Evolutionary conservation across 2,113 vertebrate genomes (phyloP), one percentile per base, ranked within the genome.

Genomic region (Microcebus lehilahytsara): DNA sequence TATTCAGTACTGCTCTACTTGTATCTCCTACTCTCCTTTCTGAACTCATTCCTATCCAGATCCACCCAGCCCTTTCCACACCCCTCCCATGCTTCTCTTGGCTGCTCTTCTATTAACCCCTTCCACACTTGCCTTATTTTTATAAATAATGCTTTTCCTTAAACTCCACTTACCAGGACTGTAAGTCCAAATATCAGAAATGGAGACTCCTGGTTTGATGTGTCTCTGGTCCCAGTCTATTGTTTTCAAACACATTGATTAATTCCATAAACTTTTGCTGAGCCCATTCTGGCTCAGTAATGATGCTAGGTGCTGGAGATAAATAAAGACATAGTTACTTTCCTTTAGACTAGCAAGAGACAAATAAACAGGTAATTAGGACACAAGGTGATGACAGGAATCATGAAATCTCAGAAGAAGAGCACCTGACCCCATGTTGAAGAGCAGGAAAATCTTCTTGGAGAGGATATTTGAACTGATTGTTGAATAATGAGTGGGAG

Each of bases 191-290:
- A 93, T 40, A 80, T 62, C 83, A 62, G 27, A 91, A 85, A 51
- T 25, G 62, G 51, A 95, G 80, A 71, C 37, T 93, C 42, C 32
- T 69, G 62, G 30, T 23, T 83, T 86, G 40, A 42, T 69, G 78
- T 25, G 32, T 80, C 37, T 87, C 27, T 75, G n/a, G 40, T 27
- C 9, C 62, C 64, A 86, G 23, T 58, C 46, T 96, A 1, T 80
- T 96, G 67, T 84, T 96, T 95, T 96, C 37, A 62, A 96, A 67
- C 22, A 64, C 14, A 37, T 72, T 67, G 16, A 51, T 78, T 74
- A 13, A 85, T 72, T 92, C 27, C 46, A 72, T 72, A 80, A 69
- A 77, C 71, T 49, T 87, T 84, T 79, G 27, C 75, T 90, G 51
- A 96, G 77, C 6, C 83, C 23, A 34, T 79, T 77, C 37, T 84